Base-by-base conservation (phyloP, 2,113 vertebrate species). In the Cavia aperea region DNA sequence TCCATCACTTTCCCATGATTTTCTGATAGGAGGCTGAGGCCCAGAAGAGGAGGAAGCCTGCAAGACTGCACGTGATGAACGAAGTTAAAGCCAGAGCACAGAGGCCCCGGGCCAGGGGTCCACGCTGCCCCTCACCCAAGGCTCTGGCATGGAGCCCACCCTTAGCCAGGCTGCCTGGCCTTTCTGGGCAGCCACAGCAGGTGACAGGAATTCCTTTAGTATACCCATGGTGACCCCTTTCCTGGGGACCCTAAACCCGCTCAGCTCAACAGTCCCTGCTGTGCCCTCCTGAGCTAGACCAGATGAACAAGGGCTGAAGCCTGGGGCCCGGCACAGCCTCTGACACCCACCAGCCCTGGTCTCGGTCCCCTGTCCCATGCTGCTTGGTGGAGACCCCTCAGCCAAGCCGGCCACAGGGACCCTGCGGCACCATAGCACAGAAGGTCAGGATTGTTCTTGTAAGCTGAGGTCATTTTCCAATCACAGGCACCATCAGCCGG, bases 21-120 rank as follows among this genome's bases (percentile, higher is more conserved):
- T 68, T 73, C 75, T 60, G 79, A 26, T 21, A 58, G 54, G 73
- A 85, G 82, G 90, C 62, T 15, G 85, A 93, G 91, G 66, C 65
- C n/a, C 39, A n/a, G 68, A 46, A 63, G 31, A 11, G 65, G 19
- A 49, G 43, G 31, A 46, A 43, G 7, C 13, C 18, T 5, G 3
- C 0, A 0, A 12, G 43, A 2, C 1, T 0, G 36, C 1, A 21
- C 2, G 1, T 36, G 7, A 24, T 0, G 0, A 29, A 29, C 26
- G 11, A 62, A 16, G 24, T 3, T 5, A 6, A 54, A 77, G 18
- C 36, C 91, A 29, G 39, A 5, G 33, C 13, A 3, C 16, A 24
- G 46, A n/a, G 33, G 1, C 3, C 21, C 79, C 0, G 13, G n/a
- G 2, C 36, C 3, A 36, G 4, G 0, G 19, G 49, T 1, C 23